Evolutionary conservation across 2,113 vertebrate genomes (phyloP).

Genomic region (Leucopternis melanops): DNA sequence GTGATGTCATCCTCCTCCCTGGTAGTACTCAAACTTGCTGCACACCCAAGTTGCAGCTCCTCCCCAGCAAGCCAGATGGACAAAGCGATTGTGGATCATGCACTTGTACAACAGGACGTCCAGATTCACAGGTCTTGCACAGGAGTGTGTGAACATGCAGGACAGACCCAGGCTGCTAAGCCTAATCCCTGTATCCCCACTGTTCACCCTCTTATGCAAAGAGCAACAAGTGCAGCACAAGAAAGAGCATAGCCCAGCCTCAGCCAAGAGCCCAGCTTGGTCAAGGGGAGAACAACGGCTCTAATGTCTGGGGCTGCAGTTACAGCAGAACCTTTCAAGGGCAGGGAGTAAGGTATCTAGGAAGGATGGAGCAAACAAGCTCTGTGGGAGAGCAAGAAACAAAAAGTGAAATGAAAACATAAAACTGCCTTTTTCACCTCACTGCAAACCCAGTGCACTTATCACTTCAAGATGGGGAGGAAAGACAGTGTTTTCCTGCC

Average conservation of each 20-base stretch:
- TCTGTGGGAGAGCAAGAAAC: not conserved
- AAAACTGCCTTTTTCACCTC: not conserved
- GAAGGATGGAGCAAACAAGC: not conserved
- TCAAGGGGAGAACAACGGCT: not conserved
- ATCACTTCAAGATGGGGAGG: not conserved
- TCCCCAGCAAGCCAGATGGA: not conserved
- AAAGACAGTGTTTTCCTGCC: not conserved
- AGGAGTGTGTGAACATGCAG: not conserved
- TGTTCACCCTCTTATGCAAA: not conserved
- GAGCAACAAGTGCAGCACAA: not conserved
- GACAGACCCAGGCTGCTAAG: not conserved
- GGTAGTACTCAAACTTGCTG: not conserved
- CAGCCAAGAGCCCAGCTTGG: not conserved
- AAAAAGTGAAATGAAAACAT: not conserved
- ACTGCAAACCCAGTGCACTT: not conserved
- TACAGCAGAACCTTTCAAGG: not conserved
- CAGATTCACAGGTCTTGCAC: not conserved
- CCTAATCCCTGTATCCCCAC: not conserved
- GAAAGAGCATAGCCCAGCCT: not conserved
- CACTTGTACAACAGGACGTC: not conserved
- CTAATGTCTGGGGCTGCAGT: not conserved
- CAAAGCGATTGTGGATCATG: not conserved
- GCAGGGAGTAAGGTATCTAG: not conserved
- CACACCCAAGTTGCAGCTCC: not conserved
- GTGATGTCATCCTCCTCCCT: not conserved